Conservation (phyloP, 2,888 invertebrate genomes). For the Papilio gigon region DNA sequence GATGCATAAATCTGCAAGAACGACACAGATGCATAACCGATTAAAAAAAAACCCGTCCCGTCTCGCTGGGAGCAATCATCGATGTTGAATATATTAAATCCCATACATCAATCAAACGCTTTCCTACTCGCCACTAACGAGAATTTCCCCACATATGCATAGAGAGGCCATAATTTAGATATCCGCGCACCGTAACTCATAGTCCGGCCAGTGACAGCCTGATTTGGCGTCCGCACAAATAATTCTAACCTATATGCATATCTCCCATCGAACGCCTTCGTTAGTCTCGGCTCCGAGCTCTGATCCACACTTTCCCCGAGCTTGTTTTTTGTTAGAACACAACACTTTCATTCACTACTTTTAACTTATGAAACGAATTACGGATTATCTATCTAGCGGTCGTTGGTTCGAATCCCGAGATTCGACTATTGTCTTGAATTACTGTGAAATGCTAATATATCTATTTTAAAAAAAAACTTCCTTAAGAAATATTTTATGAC, state of each 20-base stretch:
- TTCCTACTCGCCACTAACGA: constrained; percentile 65
- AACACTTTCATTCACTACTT: background rate
- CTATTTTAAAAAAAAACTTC: no score
- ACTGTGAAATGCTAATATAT: no score
- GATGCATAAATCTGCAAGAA: constrained; percentile 35
- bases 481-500: no score
- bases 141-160: constrained; percentile 76
- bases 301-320: constrained; percentile 32
- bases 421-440: no score
- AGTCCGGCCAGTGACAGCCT: constrained; percentile 62
- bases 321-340: constrained; percentile 14
- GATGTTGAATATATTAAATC: constrained; percentile 47
- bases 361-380: no score
- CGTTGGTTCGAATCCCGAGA: no score
- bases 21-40: constrained; percentile 36
- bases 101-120: constrained; percentile 52
- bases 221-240: constrained; percentile 70
- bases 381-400: no score
- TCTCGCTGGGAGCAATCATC: constrained; percentile 34
- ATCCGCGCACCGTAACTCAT: constrained; percentile 71
- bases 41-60: constrained; percentile 36
- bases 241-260: constrained; percentile 56
- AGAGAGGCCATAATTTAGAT: constrained; percentile 75
- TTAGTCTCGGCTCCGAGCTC: constrained; percentile 25
- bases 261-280: constrained; percentile 32